Evolutionary conservation across 2,797 vertebrate species (phyloP).

Genomic region (Chelon auratus): DNA sequence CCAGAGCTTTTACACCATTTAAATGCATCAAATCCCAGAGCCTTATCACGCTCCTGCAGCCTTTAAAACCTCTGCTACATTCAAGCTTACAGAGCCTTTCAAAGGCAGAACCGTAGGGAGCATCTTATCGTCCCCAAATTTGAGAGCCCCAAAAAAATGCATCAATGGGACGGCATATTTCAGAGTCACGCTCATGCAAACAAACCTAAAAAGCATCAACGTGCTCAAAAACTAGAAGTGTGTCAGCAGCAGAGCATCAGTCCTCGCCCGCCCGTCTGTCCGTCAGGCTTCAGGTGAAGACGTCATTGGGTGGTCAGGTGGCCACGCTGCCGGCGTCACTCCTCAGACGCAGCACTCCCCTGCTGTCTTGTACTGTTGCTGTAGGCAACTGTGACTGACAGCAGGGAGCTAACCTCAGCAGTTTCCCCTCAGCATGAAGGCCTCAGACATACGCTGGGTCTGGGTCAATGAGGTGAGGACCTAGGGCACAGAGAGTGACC

Average conservation of each 20-base stretch:
- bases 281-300: constrained; percentile 82
- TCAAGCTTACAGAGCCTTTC: constrained; percentile 53
- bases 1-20: constrained; percentile 37
- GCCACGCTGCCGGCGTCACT: constrained; percentile 72
- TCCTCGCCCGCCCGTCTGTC: constrained; percentile 79
- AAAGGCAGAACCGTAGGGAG: constrained; percentile 31
- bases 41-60: constrained; percentile 60
- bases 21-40: constrained; percentile 53
- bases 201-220: constrained; percentile 14
- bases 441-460: constrained; percentile 83
- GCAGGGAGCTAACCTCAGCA: constrained; percentile 89
- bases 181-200: constrained; percentile 23
- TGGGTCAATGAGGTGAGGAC: constrained; percentile 84
- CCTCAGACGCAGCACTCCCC: constrained; percentile 40
- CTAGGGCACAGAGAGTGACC: constrained; percentile 58
- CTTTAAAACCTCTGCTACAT: constrained; percentile 45
- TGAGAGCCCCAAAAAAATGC: constrained; percentile 27
- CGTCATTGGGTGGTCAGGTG: constrained; percentile 78
- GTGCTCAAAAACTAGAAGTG: neutral
- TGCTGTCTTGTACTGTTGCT: constrained; percentile 55
- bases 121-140: constrained; percentile 33
- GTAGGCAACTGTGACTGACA: constrained; percentile 70
- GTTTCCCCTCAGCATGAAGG: constrained; percentile 72
- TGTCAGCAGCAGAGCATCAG: constrained; percentile 72
- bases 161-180: constrained; percentile 24